These are phyloP conservation scores for Lucilia cuprina DNA, from an alignment of 1,140 invertebrate genomes.

Conservation along the genomic window DNA sequence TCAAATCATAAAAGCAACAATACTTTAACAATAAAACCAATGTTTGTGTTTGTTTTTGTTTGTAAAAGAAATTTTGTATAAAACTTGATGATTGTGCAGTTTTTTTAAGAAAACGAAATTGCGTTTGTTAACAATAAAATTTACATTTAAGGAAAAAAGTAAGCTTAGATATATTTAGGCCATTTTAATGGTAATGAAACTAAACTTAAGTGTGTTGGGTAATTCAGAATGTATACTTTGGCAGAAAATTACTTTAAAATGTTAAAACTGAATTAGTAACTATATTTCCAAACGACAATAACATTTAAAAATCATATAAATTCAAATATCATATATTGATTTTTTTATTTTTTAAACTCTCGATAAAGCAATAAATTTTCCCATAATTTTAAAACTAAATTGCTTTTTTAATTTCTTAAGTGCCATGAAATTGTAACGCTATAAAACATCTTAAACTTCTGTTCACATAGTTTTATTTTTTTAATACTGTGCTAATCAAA, in stretches of 20 bases:
- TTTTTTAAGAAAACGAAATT: not conserved
- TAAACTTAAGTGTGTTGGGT: too few species aligned
- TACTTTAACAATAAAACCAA: not conserved
- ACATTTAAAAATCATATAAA: too few species aligned
- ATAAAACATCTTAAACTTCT: conserved; percentile 27
- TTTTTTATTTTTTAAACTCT: not conserved
- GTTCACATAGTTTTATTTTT: not conserved
- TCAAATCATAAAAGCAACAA: conserved; percentile 32
- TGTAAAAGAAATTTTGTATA: conserved; percentile 10
- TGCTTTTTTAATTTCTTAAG: too few species aligned
- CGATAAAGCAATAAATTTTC: not conserved
- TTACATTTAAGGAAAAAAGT: not conserved
- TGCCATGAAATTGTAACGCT: not conserved
- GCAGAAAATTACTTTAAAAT: too few species aligned
- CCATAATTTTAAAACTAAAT: not conserved
- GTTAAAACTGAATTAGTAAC: too few species aligned
- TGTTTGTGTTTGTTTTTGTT: not conserved
- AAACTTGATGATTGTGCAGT: conserved; percentile 10
- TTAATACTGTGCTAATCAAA: too few species aligned
- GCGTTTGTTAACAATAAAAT: not conserved
- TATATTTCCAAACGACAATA: too few species aligned
- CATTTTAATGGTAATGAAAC: too few species aligned
- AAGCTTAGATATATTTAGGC: too few species aligned
- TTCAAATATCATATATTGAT: too few species aligned
- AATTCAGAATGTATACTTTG: too few species aligned